Evolutionary conservation across 35 echinoderm and acorn worm species (phyloP), one percentile per base, ranked within the genome.

Genomic region (Ophioderma brevispina): DNA sequence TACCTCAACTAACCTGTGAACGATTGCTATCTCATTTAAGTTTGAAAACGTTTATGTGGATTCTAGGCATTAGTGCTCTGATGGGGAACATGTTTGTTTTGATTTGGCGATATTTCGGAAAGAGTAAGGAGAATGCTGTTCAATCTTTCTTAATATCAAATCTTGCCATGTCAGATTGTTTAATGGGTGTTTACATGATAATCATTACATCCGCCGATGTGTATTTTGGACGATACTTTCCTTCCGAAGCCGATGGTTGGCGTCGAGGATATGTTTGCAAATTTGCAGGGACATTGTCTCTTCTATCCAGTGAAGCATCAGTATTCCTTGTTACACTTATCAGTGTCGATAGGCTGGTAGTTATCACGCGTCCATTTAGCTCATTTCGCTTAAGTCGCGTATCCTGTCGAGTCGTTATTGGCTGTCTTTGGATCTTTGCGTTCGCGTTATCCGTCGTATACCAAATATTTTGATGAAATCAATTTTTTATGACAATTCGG

Each of bases 171-270:
- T 46, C 82, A 30, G 89, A 91, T 35, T 37, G 76, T 25, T 82
- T 91, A 25, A 91, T 85, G 39, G 89, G 89, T 23, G 33, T 91
- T 0, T 91, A 91, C 30, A 85, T 91, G 89, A 36, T 91, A 23
- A 43, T 86, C 37, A 59, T 91, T 21, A 80, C 89, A 42, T 70
- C 56, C n/a, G 82, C 75, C 19, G 89, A 91, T 86, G 36, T 52
- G n/a, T 33, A 33, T 14, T 91, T 76, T 46, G 70, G 80, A 2
- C 10, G 32, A 10, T 31, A 91, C 2, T 91, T 87, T 80, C 55
- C 38, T 85, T 36, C 84, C 0, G 15, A 91, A 49, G 82, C 81
- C 15, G 0, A 39, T 5, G 15, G 42, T 21, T 91, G 89, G 89
- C 40, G 82, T 23, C 35, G 49, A 23, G 40, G 82, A 14, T 1